Evolutionary conservation across 2,113 vertebrate genomes (phyloP).

Genomic region (Neopipo cinnamomea): DNA sequence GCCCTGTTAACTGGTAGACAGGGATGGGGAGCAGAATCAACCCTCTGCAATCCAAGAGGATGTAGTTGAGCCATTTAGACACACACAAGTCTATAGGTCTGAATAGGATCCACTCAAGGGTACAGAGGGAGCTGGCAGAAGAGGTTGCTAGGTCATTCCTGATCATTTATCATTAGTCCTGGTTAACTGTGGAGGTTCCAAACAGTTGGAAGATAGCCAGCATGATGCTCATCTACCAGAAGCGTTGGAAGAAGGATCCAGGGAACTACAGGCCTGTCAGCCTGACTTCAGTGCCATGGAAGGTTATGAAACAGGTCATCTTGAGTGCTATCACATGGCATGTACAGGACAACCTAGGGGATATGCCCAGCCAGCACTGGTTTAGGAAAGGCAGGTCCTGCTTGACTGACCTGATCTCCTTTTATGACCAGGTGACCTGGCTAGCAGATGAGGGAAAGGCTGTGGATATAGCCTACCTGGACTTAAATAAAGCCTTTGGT

Average conservation of each 20-base stretch:
- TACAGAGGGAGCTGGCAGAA: not conserved
- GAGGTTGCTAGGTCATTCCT: not conserved
- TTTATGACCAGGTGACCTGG: not conserved
- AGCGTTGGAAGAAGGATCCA: not conserved
- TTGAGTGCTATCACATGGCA: not conserved
- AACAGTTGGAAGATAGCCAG: not conserved
- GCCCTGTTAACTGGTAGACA: not conserved
- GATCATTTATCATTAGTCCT: not conserved
- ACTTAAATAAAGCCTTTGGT: not conserved
- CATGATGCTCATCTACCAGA: not conserved
- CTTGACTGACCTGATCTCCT: not conserved
- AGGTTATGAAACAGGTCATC: not conserved
- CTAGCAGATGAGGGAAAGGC: not conserved
- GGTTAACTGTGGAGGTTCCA: not conserved
- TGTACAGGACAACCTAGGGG: not conserved
- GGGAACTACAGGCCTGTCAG: not conserved
- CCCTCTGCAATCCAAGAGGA: not conserved
- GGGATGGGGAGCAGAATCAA: not conserved
- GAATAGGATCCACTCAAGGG: not conserved
- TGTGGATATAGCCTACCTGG: not conserved
- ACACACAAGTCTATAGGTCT: not conserved
- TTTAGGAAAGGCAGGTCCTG: not conserved
- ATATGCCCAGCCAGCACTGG: not conserved
- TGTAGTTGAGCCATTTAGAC: not conserved
- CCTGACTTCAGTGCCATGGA: not conserved